Evolutionary conservation across 1,140 invertebrate genomes (phyloP).

Genomic region (Euura saliciscinereae): DNA sequence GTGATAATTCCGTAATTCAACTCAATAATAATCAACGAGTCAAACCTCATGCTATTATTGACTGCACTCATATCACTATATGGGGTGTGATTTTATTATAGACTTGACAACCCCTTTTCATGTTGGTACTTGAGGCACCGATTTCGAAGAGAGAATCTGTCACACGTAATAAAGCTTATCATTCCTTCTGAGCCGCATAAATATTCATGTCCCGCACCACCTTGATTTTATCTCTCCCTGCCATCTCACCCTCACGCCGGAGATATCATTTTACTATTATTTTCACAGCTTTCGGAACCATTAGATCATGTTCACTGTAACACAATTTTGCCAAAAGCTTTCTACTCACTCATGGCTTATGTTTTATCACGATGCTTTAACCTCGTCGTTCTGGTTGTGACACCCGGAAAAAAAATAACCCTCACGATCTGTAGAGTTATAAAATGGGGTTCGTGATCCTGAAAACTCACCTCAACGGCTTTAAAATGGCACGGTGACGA

Average conservation of each 20-base stretch:
- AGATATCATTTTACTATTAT: not conserved
- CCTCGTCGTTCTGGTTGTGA: not conserved
- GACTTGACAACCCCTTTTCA: not conserved
- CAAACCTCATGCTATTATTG: not conserved
- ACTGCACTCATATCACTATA: too few species aligned
- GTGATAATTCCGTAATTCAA: not conserved
- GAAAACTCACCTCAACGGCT: conserved; percentile 66
- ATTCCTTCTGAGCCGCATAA: not conserved
- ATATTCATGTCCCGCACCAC: not conserved
- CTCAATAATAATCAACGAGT: not conserved
- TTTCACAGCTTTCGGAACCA: not conserved
- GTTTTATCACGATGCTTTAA: not conserved
- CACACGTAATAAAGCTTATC: not conserved
- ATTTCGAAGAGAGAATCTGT: not conserved
- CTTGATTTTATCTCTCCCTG: not conserved
- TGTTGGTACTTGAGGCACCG: not conserved
- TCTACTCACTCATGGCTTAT: not conserved
- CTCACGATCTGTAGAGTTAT: not conserved
- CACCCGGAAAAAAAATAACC: too few species aligned
- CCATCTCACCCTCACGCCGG: not conserved
- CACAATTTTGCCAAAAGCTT: conserved; percentile 4
- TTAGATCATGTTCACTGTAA: not conserved
- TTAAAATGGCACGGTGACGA: conserved; percentile 74
- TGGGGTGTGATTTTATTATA: too few species aligned
- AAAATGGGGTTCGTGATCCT: conserved; percentile 14